Evolutionary conservation across 2,797 vertebrate genomes (phyloP), one percentile per base, ranked within the genome.

Genomic region (Ptychobarbus kaznakovi): DNA sequence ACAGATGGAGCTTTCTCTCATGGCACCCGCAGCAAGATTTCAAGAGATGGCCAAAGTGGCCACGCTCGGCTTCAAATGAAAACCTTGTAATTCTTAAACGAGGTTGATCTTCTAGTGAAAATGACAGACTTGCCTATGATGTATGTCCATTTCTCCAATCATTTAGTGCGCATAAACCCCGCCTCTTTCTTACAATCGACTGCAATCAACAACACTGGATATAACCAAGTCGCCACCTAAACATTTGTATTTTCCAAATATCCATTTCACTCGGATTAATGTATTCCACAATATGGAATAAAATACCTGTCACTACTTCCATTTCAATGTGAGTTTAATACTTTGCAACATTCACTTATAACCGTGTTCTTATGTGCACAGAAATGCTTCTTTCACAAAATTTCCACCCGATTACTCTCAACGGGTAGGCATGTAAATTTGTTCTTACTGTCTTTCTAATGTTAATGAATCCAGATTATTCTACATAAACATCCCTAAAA

Each of bases 301-400:
- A 40, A 78, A 28, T 7, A 77, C 65, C 65, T 77, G 75, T 38
- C 12, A 6, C 51, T 58, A 1, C 75, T 25, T 78, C 22, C 75
- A 42, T 58, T 61, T 78, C 53, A 61, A 11, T 78, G 51, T 3
- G 74, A 40, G 20, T 75, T 61, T 75, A 75, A 83, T 38, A 65
- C 20, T 75, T 38, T 18, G 58, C 32, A 53, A 75, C 72, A 66
- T 76, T 83, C 20, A 66, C 58, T 65, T 25, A 61, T 25, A 42
- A 61, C 75, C n/a, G 15, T 11, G n/a, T 42, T 61, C 53, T 42
- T 78, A n/a, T 42, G 22, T 42, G 53, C 74, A 77, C 32, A n/a
- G 28, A 53, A 53, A 75, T 22, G 18, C 6, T 35, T 73, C 38
- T 74, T 56, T n/a, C 38, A 49, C 28, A n/a, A 56, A 38, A 56